Conservation (phyloP, 2,888 invertebrate species). For the Eudasyphora cyanicolor region DNA sequence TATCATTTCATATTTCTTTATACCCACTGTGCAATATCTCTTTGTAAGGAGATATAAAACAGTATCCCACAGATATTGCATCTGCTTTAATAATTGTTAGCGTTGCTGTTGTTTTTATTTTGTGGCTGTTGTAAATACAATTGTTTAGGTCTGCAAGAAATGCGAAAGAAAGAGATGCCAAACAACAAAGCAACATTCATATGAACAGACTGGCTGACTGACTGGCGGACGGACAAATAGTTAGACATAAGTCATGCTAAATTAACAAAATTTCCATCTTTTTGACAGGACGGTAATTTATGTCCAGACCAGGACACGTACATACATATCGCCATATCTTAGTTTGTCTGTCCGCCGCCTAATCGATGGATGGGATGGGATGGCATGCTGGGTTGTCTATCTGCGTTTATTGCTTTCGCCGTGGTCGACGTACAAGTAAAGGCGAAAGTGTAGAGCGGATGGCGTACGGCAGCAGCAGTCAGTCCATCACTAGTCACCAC, state of each 20-base stretch:
- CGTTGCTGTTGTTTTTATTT: conserved; percentile 7
- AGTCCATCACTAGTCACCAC: conserved; percentile 4
- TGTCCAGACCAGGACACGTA: conserved; percentile 32
- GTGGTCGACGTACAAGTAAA: too few species aligned
- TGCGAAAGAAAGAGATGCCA: background rate
- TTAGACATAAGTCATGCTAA: conserved; percentile 59
- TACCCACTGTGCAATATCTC: background rate
- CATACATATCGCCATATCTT: conserved; percentile 49
- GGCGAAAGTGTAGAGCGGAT: conserved; percentile 23
- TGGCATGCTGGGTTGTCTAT: conserved; percentile 29
- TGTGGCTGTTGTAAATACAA: conserved; percentile 18
- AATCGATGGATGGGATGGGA: conserved; percentile 18
- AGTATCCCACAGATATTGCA: conserved; percentile 58
- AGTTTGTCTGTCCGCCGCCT: conserved; percentile 51
- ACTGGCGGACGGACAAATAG: conserved; percentile 26
- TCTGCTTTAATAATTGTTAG: conserved; percentile 52
- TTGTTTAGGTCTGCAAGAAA: background rate
- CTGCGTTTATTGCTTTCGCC: conserved; percentile 30
- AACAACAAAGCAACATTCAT: too few species aligned
- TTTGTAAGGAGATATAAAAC: conserved; percentile 1
- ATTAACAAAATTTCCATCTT: conserved; percentile 62
- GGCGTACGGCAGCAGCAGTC: background rate
- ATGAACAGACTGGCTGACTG: too few species aligned
- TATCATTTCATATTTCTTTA: background rate
- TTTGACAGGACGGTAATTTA: conserved; percentile 64